Percentiles rank a stretch among this genome's conserved stretches.
These are phyloP conservation scores for Blastobasis lacticolella DNA, from an alignment of 2,888 invertebrate genomes.

Conservation along the genomic window DNA sequence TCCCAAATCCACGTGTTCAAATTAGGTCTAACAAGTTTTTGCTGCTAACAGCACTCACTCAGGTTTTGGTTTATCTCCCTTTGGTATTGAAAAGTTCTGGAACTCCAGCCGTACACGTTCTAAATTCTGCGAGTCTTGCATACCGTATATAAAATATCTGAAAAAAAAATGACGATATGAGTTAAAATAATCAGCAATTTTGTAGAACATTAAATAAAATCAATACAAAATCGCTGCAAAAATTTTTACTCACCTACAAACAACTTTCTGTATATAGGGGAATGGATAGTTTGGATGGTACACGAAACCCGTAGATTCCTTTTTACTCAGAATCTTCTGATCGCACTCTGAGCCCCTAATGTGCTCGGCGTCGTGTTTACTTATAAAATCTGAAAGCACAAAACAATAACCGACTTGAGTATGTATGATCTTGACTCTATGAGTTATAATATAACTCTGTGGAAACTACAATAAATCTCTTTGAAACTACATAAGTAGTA, in stretches of 20 bases:
- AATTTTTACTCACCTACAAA: constrained; percentile 81
- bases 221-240: not conserved
- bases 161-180: constrained; percentile 18
- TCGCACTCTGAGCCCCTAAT: constrained; percentile 99
- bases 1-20: no score
- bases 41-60: constrained; percentile 77
- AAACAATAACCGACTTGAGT: not conserved
- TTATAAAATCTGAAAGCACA: constrained; percentile 84
- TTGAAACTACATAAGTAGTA: no score
- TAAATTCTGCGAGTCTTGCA: constrained; percentile 97
- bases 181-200: not conserved
- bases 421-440: no score
- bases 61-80: constrained; percentile 80
- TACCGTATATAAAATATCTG: constrained; percentile 96
- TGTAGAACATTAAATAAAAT: not conserved
- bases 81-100: constrained; percentile 91
- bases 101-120: constrained; percentile 95
- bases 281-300: constrained; percentile 97
- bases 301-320: constrained; percentile 93
- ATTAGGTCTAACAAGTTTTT: no score
- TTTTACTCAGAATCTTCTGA: constrained; percentile 95
- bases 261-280: constrained; percentile 95
- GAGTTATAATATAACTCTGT: no score
- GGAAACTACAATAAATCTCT: no score
- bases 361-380: constrained; percentile 94